Base-by-base conservation (phyloP, 2,888 invertebrate species). In the Caenorhabditis angaria region DNA sequence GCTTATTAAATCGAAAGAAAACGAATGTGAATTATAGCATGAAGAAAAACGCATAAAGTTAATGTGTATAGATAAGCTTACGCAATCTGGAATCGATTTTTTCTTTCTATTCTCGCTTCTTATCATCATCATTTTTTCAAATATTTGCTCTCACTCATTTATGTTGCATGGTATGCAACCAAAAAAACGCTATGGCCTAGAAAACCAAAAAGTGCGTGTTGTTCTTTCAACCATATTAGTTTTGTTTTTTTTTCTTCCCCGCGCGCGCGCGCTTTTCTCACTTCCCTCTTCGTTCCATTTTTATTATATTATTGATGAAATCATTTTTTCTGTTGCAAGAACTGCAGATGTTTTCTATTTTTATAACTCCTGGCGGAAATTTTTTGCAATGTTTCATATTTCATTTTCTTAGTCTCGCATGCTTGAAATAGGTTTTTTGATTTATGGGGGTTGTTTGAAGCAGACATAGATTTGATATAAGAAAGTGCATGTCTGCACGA, bases 41-140 rank as follows among this genome's bases (percentile, higher is more conserved):
- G 14, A 41, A 41, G 41, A n/a, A n/a, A n/a, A n/a, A n/a, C n/a
- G n/a, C n/a, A n/a, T n/a, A n/a, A n/a, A n/a, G n/a, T n/a, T n/a
- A n/a, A n/a, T 41, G 41, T 41, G 41, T 41, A 41, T 41, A 41
- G 41, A 41, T 41, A 41, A 41, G 41, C 41, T 41, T 41, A 41
- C 41, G 41, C 41, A 18, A 41, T 12, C 41, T 12, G 18, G 41
- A 41, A 41, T 41, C 41, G 41, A 41, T 41, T 41, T 41, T 41
- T 41, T 18, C 41, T 41, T 41, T 18, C 41, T 41, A 12, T 14
- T 41, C 18, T 32, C 5, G 6, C 32, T 32, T 32, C 5, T 32
- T 10, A 6, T 41, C 18, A 41, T 41, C 41, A 41, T 41, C 41
- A 41, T 14, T 41, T n/a, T n/a, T 41, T 41, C 41, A 41, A 41